Conservation (phyloP, 1,140 invertebrate genomes). For the Platorchestia sp. region DNA sequence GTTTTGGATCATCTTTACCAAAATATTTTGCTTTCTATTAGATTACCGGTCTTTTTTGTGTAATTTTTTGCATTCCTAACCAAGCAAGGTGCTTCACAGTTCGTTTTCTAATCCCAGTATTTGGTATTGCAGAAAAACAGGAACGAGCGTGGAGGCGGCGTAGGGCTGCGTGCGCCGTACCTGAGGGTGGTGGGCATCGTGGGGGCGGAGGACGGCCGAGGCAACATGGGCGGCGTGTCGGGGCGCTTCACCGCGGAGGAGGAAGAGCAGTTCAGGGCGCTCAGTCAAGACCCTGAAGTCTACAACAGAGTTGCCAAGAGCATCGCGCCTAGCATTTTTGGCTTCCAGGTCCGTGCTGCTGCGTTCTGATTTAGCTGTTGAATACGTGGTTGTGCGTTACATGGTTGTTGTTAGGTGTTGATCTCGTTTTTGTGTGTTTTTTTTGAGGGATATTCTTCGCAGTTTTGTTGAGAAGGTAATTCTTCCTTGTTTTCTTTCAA, state of each 20-base stretch:
- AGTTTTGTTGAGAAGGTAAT: not conserved
- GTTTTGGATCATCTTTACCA: no score
- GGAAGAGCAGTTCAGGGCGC: constrained; percentile 89
- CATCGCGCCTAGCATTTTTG: constrained; percentile 98
- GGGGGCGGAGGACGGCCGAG: constrained; percentile 85
- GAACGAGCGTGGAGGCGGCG: constrained; percentile 78
- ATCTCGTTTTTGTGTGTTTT: not conserved
- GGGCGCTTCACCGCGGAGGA: constrained; percentile 78
- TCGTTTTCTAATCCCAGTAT: not conserved
- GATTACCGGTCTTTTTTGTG: no score
- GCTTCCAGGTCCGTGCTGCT: constrained; percentile 81
- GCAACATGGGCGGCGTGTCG: constrained; percentile 71
- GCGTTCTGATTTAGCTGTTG: no score
- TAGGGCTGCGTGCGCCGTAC: constrained; percentile 94
- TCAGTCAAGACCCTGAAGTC: constrained; percentile 87
- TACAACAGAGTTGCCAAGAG: constrained; percentile 92
- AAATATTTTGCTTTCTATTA: no score
- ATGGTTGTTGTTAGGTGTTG: not conserved
- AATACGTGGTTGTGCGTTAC: no score
- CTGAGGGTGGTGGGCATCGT: constrained; percentile 93
- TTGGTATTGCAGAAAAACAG: constrained; percentile 50
- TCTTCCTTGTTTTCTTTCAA: not conserved
- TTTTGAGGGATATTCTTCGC: not conserved
- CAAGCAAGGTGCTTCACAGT: no score
- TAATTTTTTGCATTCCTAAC: no score